Base-by-base conservation (phyloP, 2,888 invertebrate species). In the Stenchaetothrips biformis region DNA sequence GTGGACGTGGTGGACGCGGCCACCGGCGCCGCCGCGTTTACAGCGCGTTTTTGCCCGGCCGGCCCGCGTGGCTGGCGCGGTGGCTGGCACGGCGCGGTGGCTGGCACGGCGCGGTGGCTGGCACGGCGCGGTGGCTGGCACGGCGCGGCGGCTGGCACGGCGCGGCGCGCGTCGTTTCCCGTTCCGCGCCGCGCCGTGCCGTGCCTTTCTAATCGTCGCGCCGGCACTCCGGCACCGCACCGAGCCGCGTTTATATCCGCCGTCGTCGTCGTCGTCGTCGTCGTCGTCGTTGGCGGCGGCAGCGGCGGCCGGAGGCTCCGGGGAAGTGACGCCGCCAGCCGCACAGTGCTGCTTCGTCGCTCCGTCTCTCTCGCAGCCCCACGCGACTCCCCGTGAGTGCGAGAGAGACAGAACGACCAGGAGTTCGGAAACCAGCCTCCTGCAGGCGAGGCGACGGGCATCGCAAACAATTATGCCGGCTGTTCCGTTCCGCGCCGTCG, bases 401-500 rank as follows among this genome's bases (percentile, higher is more conserved):
- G 37, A 37, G 37, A 37, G 37, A 37, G 37, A 37, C 37, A 37
- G 37, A 37, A 4, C 37, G 37, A 4, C 37, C 37, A 37, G 4
- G 37, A 37, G 37, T 37, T 37, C 37, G 37, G 2, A 37, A 37
- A 37, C 37, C 37, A 37, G 37, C 37, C 37, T 4, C 37, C 37
- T 4, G 37, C 37, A 37, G 67, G 67, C 18, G 21, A 21, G 67
- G 67, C n/a, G 21, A 21, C 21, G n/a, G 67, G 21, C 21, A 21
- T n/a, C 3, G 25, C 67, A 74, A 74, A 74, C 67, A 74, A 74
- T 74, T 74, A 74, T 74, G 25, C 21, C 67, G 7, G 67, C 53
- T 4, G 18, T 53, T 53, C 67, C 67, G 67, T 74, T 74, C 67
- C 67, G 25, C 67, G 25, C 67, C 67, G 67, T 11, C 67, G 67